Evolutionary conservation across 2,888 invertebrate genomes (phyloP), one percentile per base, ranked within the genome.

Genomic region (Neria commutata): DNA sequence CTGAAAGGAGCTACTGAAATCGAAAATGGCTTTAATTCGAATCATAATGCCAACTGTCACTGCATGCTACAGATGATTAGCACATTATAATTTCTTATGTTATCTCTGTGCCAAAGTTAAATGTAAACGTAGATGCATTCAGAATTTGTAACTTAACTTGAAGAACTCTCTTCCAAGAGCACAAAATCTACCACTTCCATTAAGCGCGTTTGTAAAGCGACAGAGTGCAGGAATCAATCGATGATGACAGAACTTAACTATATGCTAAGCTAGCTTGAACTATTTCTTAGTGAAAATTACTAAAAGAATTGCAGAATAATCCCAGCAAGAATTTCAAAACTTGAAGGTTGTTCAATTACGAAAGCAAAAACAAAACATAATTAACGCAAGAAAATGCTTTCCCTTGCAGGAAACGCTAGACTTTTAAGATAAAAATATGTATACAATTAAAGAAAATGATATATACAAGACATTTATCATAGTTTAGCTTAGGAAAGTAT

Each of bases 221-320:
- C 16, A 34, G 23, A 23, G 2, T 23, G 26, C 64, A 68, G 67
- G 66, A 72, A 68, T 67, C 70, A 70, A 72, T 70, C 69, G 72
- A 62, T 67, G 76, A 76, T 74, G 72, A 68, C 72, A 67, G 74
- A 72, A 64, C 50, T 49, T 54, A 58, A 52, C 46, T 4, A 40
- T 21, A 57, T 37, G n/a, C 54, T 16, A 54, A 19, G 55, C 33
- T 25, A 1, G n/a, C 52, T 50, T 59, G 55, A 61, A 61, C 61
- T 62, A 59, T 64, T 63, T 54, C 54, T 56, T 64, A 62, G 68
- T 52, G 60, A 60, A 58, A 52, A 55, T 54, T 51, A 47, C 10
- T 52, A 52, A 61, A 59, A 51, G 19, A 52, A 54, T 49, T 47
- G 61, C 60, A 29, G 29, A 33, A 23, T n/a, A 55, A 52, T 48